Percentiles rank a stretch among this genome's conserved stretches.
These are phyloP conservation scores for Crocallis elinguaria DNA, from an alignment of 2,888 invertebrate genomes.

Conservation along the genomic window DNA sequence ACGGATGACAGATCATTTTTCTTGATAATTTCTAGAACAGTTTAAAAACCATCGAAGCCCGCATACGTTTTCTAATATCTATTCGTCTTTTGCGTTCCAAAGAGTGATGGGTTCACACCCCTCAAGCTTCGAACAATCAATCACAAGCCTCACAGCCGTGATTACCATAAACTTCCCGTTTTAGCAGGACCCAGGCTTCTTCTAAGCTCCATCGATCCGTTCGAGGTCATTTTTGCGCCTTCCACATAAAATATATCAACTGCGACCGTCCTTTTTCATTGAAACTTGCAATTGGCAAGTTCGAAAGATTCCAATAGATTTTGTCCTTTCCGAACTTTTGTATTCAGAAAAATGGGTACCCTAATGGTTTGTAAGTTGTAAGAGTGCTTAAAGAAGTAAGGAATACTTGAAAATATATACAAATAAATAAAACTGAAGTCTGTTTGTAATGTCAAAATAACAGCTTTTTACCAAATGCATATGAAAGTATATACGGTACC, in stretches of 20 bases:
- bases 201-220: conserved; percentile 80
- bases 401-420: too few relatives aligned
- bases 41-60: conserved; percentile 10
- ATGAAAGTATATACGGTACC: too few relatives aligned
- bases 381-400: neutral
- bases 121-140: conserved; percentile 75
- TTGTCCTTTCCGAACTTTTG: conserved; percentile 55
- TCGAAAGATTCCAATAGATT: conserved; percentile 65
- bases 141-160: conserved; percentile 75
- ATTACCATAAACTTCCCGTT: conserved; percentile 84
- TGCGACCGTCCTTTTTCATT: conserved; percentile 74
- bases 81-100: conserved; percentile 27
- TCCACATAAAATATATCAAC: conserved; percentile 66
- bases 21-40: neutral
- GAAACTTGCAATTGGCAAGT: conserved; percentile 76
- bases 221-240: conserved; percentile 72
- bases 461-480: too few relatives aligned
- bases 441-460: too few relatives aligned
- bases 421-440: too few relatives aligned
- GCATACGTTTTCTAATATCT: conserved; percentile 28
- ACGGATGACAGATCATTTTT: neutral
- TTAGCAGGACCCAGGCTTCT: conserved; percentile 72
- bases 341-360: conserved; percentile 41
- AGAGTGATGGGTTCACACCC: conserved; percentile 40
- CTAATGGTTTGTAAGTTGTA: conserved; percentile 30